Evolutionary conservation across 2,888 invertebrate genomes (phyloP).

Genomic region (Amphiduros pacificus): DNA sequence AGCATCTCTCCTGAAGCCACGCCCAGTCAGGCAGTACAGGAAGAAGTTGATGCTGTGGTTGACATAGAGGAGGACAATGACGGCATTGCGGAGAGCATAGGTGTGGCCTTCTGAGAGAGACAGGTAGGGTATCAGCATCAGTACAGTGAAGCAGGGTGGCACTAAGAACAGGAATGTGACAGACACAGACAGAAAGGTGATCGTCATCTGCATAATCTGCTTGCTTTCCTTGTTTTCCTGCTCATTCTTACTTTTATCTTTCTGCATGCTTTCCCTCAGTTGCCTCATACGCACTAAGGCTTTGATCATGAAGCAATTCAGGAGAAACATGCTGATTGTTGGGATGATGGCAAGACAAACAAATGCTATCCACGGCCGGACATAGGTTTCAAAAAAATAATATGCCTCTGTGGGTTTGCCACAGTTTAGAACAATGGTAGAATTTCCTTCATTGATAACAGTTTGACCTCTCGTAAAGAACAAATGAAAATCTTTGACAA

Average conservation of each 20-base stretch:
- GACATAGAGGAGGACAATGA: not conserved
- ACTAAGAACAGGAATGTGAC: conserved; percentile 2
- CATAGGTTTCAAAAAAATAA: conserved; percentile 1
- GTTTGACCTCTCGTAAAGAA: conserved; percentile 9
- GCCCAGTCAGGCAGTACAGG: conserved; percentile 13
- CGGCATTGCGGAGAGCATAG: not conserved
- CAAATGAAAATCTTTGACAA: conserved; percentile 9
- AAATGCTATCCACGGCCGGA: conserved; percentile 19
- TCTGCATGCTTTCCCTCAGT: too few relatives aligned
- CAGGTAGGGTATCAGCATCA: not conserved
- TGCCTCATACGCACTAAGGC: too few relatives aligned
- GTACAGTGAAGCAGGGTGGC: conserved; percentile 6
- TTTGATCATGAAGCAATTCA: conserved; percentile 11
- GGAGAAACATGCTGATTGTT: not conserved
- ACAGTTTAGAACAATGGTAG: not conserved
- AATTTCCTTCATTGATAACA: not conserved
- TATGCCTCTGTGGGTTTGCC: not conserved
- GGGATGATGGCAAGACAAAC: conserved; percentile 15
- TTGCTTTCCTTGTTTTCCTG: too few relatives aligned
- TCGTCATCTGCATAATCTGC: conserved; percentile 5
- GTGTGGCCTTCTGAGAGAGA: not conserved
- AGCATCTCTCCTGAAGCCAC: conserved; percentile 9
- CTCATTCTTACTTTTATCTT: too few relatives aligned
- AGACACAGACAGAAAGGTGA: conserved; percentile 10
- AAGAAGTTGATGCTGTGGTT: conserved; percentile 18